Conservation (phyloP, 2,797 vertebrate genomes). For the Alauda arvensis region DNA sequence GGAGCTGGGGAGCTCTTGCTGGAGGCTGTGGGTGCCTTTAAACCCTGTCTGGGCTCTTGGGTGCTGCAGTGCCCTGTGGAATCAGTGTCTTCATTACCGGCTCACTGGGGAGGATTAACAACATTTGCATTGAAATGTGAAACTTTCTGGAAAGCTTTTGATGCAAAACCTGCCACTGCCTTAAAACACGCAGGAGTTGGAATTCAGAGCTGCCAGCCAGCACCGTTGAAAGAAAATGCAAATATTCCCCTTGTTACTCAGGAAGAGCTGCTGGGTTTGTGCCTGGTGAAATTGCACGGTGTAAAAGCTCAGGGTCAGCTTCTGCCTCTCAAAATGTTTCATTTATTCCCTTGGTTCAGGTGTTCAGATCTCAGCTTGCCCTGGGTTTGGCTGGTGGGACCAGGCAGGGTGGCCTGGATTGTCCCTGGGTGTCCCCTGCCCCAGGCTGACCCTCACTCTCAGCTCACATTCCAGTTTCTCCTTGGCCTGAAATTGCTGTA, state of each 20-base stretch:
- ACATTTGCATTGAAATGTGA: conserved; percentile 6
- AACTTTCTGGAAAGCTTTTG: background rate
- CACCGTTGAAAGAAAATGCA: conserved; percentile 17
- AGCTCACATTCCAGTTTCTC: background rate
- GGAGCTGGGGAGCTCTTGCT: background rate
- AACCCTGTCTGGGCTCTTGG: background rate
- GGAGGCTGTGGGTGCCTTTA: background rate
- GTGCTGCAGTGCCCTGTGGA: background rate
- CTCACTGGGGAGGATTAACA: conserved; percentile 12
- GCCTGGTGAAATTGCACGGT: background rate
- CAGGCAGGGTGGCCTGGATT: background rate
- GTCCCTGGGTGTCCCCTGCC: background rate
- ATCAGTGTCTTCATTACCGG: background rate
- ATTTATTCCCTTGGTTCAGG: background rate
- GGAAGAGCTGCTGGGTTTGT: background rate
- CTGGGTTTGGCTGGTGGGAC: background rate
- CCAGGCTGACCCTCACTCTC: background rate
- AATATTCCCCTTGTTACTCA: background rate
- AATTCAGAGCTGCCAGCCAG: background rate
- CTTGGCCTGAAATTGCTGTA: background rate
- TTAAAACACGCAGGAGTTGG: background rate
- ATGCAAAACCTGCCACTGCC: background rate
- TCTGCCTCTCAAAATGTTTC: background rate
- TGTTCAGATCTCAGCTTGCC: background rate
- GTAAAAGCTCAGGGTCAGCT: background rate